A percentile compares a stretch with the other conserved stretches of the same genome.
These are phyloP conservation scores for Rhinopomastus cyanomelas DNA, from an alignment of 2,113 vertebrate genomes.

Conservation along the genomic window DNA sequence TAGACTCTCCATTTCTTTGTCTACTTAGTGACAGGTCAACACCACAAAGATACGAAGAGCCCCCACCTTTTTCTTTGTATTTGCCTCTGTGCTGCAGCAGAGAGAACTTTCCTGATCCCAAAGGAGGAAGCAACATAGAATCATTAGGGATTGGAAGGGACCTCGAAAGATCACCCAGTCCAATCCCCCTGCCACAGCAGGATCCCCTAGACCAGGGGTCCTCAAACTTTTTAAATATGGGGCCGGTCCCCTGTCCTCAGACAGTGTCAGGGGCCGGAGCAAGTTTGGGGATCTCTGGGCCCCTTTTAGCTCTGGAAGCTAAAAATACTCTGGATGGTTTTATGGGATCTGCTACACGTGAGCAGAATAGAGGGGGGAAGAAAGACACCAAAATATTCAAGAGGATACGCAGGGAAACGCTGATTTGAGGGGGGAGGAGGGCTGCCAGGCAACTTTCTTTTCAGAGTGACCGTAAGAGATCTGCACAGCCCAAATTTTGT, in stretches of 20 bases:
- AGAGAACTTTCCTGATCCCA: neutral
- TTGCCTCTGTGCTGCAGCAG: neutral
- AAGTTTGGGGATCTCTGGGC: neutral
- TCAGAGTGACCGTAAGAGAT: neutral
- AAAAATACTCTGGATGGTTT: neutral
- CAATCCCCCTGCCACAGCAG: too few species aligned
- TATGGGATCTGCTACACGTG: neutral
- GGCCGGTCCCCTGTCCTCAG: too few species aligned
- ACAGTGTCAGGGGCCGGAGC: rapidly evolving
- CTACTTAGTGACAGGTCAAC: neutral
- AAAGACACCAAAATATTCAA: neutral
- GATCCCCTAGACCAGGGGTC: too few species aligned
- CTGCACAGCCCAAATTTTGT: neutral
- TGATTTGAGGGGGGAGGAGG: neutral
- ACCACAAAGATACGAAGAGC: neutral
- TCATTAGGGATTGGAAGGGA: too few species aligned
- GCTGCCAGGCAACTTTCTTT: neutral
- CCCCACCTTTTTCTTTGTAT: neutral
- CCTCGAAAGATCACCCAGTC: too few species aligned
- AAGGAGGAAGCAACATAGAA: neutral
- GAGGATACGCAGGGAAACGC: neutral
- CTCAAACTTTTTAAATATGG: too few species aligned
- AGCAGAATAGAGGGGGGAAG: neutral
- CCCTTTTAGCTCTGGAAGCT: neutral
- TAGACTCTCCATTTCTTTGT: neutral